A percentile compares a stretch with the other conserved stretches of the same genome.
These are phyloP conservation scores for Tholera decimalis DNA, from an alignment of 2,888 invertebrate genomes.

Conservation along the genomic window DNA sequence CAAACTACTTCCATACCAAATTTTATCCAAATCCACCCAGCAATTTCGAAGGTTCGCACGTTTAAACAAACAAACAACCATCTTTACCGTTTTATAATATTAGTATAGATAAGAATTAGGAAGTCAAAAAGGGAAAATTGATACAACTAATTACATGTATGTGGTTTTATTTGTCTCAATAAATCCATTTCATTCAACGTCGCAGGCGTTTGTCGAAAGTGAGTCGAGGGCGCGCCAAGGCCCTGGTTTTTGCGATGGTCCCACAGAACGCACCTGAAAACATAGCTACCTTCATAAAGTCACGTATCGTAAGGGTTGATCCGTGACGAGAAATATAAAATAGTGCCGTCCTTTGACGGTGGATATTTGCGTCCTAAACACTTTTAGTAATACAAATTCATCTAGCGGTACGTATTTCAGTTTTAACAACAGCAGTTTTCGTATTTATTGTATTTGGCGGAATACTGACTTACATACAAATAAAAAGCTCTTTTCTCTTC, in stretches of 20 bases:
- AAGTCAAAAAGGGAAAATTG: too few relatives aligned
- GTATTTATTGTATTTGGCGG: slow-evolving; percentile 9
- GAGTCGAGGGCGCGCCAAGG: slow-evolving; percentile 77
- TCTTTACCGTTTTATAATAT: too few relatives aligned
- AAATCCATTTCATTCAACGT: slow-evolving; percentile 66
- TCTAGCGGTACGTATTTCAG: slow-evolving; percentile 33
- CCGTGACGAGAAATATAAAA: slow-evolving; percentile 71
- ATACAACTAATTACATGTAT: not conserved
- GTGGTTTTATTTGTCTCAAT: slow-evolving; percentile 53
- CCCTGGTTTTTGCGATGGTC: slow-evolving; percentile 72
- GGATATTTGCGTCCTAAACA: slow-evolving; percentile 55
- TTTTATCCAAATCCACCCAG: too few relatives aligned
- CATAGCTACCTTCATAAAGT: slow-evolving; percentile 68
- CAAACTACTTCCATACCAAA: too few relatives aligned
- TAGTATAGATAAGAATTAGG: too few relatives aligned
- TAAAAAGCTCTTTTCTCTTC: not conserved
- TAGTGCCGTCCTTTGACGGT: slow-evolving; percentile 41
- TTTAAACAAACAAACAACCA: too few relatives aligned
- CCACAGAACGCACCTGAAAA: slow-evolving; percentile 62
- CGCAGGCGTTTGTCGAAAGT: slow-evolving; percentile 69
- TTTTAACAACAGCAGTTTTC: slow-evolving; percentile 25
- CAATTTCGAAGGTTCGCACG: too few relatives aligned
- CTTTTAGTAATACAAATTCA: slow-evolving; percentile 59
- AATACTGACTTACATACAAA: not conserved
- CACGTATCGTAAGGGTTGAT: slow-evolving; percentile 73